Evolutionary conservation across 2,888 invertebrate species (phyloP).

Genomic region (Drosophila birchii): DNA sequence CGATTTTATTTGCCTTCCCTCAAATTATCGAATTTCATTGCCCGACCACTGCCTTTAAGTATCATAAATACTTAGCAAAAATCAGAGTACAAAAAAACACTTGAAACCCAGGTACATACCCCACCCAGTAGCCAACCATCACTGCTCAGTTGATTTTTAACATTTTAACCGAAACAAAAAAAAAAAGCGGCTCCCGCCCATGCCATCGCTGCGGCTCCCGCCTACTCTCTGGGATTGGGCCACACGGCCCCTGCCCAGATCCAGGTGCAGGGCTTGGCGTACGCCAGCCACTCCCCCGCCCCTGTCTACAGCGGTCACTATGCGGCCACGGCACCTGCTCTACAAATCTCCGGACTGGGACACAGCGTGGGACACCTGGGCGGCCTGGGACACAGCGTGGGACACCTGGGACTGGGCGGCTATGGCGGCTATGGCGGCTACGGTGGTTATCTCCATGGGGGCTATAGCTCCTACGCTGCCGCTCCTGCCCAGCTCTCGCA

Average conservation of each 20-base stretch:
- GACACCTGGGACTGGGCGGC: conserved; percentile 35
- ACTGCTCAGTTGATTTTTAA: conserved; percentile 27
- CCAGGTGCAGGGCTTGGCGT: conserved; percentile 50
- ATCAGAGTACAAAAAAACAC: not conserved
- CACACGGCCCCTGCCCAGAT: conserved; percentile 76
- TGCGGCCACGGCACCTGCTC: conserved; percentile 57
- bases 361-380: conserved; percentile 26
- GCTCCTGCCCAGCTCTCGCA: conserved; percentile 64
- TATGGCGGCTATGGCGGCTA: conserved; percentile 64
- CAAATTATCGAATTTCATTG: not conserved
- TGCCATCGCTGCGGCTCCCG: conserved; percentile 57
- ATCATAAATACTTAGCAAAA: no score
- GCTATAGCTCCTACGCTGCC: conserved; percentile 53
- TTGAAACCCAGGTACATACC: no score
- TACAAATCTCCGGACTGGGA: conserved; percentile 41
- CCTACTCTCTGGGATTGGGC: conserved; percentile 55
- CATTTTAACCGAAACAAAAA: conserved; percentile 13
- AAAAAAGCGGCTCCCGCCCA: conserved; percentile 50
- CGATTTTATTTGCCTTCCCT: no score
- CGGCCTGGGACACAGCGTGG: conserved; percentile 33
- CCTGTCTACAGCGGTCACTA: conserved; percentile 57
- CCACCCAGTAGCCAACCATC: conserved; percentile 7
- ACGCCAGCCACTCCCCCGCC: conserved; percentile 55
- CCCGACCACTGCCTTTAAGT: not conserved
- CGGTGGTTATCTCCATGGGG: conserved; percentile 57